Percentiles rank a stretch among this genome's conserved stretches.
Evolutionary conservation across 2,888 invertebrate species (phyloP).

Genomic region (Cheiracanthium punctorium): DNA sequence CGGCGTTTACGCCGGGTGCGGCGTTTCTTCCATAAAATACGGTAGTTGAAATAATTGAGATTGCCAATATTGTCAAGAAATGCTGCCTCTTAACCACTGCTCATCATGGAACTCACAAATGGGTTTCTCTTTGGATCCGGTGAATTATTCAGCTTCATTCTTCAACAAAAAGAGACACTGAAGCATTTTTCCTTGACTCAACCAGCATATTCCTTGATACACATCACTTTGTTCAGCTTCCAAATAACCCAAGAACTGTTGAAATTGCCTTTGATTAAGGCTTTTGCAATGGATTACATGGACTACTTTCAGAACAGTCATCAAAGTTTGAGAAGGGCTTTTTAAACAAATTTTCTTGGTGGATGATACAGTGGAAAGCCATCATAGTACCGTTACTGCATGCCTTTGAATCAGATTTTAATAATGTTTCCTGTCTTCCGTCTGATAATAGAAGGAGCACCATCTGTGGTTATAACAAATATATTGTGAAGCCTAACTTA

Average conservation of each 20-base stretch:
- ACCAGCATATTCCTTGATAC: not conserved
- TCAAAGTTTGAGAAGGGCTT: constrained; percentile 26
- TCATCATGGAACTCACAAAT: constrained; percentile 4
- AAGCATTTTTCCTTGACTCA: not conserved
- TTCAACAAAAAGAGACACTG: not conserved
- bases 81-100: constrained; percentile 6
- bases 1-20: too few species aligned
- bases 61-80: constrained; percentile 11
- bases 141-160: not conserved
- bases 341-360: constrained; percentile 23
- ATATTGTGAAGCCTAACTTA: not conserved
- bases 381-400: not conserved
- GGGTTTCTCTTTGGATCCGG: not conserved
- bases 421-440: not conserved
- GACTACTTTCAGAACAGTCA: constrained; percentile 17
- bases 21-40: too few species aligned
- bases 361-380: constrained; percentile 12
- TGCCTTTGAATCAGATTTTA: not conserved
- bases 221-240: not conserved
- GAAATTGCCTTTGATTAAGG: constrained; percentile 11
- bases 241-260: constrained; percentile 24
- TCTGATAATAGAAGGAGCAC: constrained; percentile 1
- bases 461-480: constrained; percentile 3
- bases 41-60: not conserved
- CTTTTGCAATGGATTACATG: constrained; percentile 5